Percentiles rank a stretch among this genome's conserved stretches.
Conservation (phyloP, 2,113 vertebrate genomes). For the Malurus melanocephalus region DNA sequence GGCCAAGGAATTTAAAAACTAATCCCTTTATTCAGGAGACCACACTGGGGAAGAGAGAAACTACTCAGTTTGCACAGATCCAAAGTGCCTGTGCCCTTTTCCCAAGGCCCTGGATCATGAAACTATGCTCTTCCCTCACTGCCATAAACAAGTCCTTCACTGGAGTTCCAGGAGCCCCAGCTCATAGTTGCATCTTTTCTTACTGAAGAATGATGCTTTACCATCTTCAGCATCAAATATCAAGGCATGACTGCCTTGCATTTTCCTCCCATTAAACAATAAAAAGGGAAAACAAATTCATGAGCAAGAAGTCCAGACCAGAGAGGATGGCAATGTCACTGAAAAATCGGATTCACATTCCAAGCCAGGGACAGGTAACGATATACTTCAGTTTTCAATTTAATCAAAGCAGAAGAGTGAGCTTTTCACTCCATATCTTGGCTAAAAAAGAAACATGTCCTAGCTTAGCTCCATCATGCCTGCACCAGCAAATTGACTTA, state of each 20-base stretch:
- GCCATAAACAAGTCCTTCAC: background rate
- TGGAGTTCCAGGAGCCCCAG: background rate
- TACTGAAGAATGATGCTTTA: background rate
- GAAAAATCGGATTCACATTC: rapidly evolving
- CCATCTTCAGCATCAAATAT: background rate
- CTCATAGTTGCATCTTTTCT: background rate
- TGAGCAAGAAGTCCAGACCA: background rate
- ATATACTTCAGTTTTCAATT: background rate
- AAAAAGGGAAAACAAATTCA: background rate
- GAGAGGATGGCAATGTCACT: background rate
- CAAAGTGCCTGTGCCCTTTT: background rate
- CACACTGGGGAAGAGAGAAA: rapidly evolving
- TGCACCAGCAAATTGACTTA: slow-evolving; percentile 59
- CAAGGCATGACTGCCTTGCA: background rate
- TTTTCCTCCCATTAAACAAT: background rate
- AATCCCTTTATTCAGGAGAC: background rate
- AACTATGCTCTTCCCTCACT: background rate
- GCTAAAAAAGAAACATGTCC: slow-evolving; percentile 36
- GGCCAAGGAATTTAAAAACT: background rate
- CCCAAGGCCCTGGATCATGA: background rate
- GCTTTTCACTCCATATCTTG: background rate
- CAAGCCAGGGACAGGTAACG: background rate
- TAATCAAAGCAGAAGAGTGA: background rate
- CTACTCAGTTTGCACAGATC: background rate
- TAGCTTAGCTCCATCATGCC: slow-evolving; percentile 53